A percentile compares a stretch with the other conserved stretches of the same genome.
Evolutionary conservation across 2,113 vertebrate species (phyloP).

Genomic region (Colistium nudipinnis): DNA sequence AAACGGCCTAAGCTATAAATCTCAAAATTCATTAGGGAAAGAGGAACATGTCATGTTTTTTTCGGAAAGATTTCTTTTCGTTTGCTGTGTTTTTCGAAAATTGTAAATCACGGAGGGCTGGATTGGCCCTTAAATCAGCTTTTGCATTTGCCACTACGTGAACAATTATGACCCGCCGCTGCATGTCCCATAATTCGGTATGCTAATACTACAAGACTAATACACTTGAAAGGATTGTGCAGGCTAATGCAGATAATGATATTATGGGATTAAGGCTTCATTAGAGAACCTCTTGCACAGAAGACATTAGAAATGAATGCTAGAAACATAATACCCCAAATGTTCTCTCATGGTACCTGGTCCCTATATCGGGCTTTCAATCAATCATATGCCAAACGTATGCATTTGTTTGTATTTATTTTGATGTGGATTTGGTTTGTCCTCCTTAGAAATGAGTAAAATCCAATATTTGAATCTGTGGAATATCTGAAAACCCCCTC

Average conservation of each 20-base stretch:
- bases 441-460: no score
- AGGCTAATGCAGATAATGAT: slow-evolving; percentile 50
- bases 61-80: background rate
- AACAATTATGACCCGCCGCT: background rate
- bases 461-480: background rate
- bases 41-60: no score
- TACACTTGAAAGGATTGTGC: slow-evolving; percentile 46
- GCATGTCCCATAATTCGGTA: background rate
- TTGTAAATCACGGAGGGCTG: background rate
- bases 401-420: background rate
- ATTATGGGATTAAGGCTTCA: slow-evolving; percentile 31
- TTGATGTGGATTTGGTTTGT: background rate
- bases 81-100: background rate
- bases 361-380: background rate
- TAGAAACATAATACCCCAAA: background rate
- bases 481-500: background rate
- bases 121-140: background rate
- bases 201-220: slow-evolving; percentile 24
- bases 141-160: background rate
- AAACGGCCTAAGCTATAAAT: background rate
- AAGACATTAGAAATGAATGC: slow-evolving; percentile 3
- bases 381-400: background rate
- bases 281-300: slow-evolving; percentile 17
- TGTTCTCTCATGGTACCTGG: no score
- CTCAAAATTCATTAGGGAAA: background rate